Evolutionary conservation across 2,888 invertebrate species (phyloP), one percentile per base, ranked within the genome.

Genomic region (Uloborus plumipes): DNA sequence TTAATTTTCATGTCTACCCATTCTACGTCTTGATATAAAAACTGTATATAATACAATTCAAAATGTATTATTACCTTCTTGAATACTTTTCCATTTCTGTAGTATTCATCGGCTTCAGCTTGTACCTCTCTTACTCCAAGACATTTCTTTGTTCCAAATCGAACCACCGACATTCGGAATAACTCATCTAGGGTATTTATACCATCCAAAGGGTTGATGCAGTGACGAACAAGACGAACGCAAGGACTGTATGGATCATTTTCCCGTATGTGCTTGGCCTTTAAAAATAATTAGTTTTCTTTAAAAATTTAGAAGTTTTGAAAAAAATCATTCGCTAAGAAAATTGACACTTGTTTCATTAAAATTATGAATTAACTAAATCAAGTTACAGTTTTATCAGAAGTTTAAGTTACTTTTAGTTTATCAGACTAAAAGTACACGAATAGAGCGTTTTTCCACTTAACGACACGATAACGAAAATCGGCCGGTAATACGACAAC

Each of bases 1-100:
- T 18, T 55, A 4, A 55, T 2, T 18, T 55, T 55, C 9, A 9
- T 55, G 2, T 18, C 6, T 1, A 58, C n/a, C 1, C 20, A 58
- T 58, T 13, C 14, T 18, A 15, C 58, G 1, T 14, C 9, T 58
- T 20, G 3, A 58, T 20, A 6, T 4, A 13, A 18, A 13, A 58
- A 13, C 6, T 58, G 58, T 14, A 20, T 3, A 26, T 26, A 26
- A 9, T 11, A 11, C 39, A 39, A 39, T 11, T 39, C 9, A 39
- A 39, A 26, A 47, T 16, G 15, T 16, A n/a, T 51, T n/a, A n/a
- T 50, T 69, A 94, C 94, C 93, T 99, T 99, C 90, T 98, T 98
- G 89, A 99, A 99, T 67, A 98, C 92, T 85, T 96, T 92, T 66
- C 99, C 99, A 88, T 97, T 97, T 1, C 95, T 93, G 89, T 99